phyloP scores from a whole-genome alignment of 2,797 vertebrate genomes.

The Ctenosaura bakeri region DNA sequence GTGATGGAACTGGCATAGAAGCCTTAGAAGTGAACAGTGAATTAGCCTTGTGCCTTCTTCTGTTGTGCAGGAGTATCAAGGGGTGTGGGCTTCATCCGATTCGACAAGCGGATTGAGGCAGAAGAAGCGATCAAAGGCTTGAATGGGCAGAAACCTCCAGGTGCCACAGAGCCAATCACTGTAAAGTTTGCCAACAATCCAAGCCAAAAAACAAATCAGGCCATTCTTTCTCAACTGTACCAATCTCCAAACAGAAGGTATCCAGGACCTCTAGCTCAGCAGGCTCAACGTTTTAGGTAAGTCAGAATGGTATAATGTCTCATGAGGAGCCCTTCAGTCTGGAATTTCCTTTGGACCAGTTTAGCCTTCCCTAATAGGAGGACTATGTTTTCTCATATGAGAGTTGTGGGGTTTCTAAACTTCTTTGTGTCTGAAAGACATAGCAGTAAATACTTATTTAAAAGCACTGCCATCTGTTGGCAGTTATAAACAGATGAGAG shows the following conservation, averaged over 20 bases:
- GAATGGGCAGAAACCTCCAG: constrained; percentile 96
- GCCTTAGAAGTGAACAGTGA: background rate
- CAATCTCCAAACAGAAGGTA: constrained; percentile 98
- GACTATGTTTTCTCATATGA: background rate
- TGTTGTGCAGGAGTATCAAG: constrained; percentile 89
- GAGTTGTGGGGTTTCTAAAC: background rate
- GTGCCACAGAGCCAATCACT: constrained; percentile 95
- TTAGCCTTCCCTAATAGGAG: background rate
- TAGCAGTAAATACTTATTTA: constrained; percentile 24
- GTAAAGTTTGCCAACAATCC: constrained; percentile 99
- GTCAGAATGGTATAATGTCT: constrained; percentile 50
- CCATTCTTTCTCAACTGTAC: constrained; percentile 97
- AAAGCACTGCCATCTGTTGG: constrained; percentile 11
- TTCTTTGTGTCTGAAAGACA: background rate
- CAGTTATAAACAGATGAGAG: constrained; percentile 21
- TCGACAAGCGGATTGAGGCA: constrained; percentile 96
- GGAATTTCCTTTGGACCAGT: background rate
- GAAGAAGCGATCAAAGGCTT: constrained; percentile 99
- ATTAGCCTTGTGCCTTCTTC: constrained; percentile 19
- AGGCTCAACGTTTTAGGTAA: constrained; percentile 98
- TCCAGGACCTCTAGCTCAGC: constrained; percentile 95
- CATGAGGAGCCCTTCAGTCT: constrained; percentile 13
- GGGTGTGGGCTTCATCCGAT: constrained; percentile 97
- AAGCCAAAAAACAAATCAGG: constrained; percentile 98
- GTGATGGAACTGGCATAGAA: background rate